Evolutionary conservation across 2,113 vertebrate genomes (phyloP), one percentile per base, ranked within the genome.

Genomic region (Aplodontia rufa): DNA sequence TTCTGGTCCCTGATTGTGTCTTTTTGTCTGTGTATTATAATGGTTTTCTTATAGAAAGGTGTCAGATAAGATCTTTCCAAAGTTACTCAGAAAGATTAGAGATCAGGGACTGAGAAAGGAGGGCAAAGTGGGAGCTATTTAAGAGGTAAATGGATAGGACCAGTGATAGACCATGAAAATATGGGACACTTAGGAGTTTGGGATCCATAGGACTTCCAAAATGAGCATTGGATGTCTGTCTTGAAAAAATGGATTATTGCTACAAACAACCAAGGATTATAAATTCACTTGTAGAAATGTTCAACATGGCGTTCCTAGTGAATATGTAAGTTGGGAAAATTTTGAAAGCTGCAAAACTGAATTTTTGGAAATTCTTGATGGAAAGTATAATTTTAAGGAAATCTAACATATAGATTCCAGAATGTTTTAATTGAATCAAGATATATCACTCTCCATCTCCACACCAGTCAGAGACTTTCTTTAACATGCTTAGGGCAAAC

Each of bases 361-460:
- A 26, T 10, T 68, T 94, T 90, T 40, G 30, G 6, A 45, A 82
- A 82, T 8, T 66, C 37, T 80, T 10, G 20, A 83, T 62, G 19
- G 19, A 94, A 95, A 71, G 71, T 37, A 1, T 55, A 92, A 84
- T 64, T 68, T 79, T 87, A 75, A 74, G 9, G 8, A 9, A 51
- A 22, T 37, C 12, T 20, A 94, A 42, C 1, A 13, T 49, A 3
- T 60, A 75, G 60, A 8, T 82, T 87, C 22, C 0, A 90, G 24
- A 14, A 40, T 64, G n/a, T 32, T 87, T 53, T 84, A 88, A 53
- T 9, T 76, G 12, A 16, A 53, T 66, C n/a, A 81, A 79, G 72
- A 81, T 6, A 42, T 89, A 80, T 19, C 58, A 42, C 20, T 84
- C 20, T 80, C 11, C 14, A 20, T 82, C 13, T 86, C 68, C 28